Conservation (phyloP, 2,113 vertebrate genomes). For the Chrysemys picta region DNA sequence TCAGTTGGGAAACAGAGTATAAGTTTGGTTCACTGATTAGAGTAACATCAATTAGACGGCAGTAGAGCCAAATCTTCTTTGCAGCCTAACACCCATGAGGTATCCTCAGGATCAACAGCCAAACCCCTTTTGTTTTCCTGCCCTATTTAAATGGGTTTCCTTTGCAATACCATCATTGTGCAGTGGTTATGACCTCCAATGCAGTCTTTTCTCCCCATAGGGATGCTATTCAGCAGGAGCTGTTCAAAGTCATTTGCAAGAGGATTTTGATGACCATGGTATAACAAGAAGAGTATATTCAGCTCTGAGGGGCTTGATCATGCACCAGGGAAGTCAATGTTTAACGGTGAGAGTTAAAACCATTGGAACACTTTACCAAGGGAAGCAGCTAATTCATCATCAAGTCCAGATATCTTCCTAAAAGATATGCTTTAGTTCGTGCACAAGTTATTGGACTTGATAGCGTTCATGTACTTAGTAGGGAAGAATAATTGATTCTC, state of each 20-base stretch:
- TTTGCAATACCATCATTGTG: neutral
- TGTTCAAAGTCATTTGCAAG: neutral
- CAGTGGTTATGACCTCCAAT: rapidly evolving
- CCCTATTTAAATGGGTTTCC: neutral
- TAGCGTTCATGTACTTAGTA: neutral
- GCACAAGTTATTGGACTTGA: neutral
- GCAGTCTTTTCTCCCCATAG: rapidly evolving
- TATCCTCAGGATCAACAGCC: neutral
- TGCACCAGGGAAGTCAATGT: neutral
- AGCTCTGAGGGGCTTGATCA: neutral
- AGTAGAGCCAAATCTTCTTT: neutral
- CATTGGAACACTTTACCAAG: neutral
- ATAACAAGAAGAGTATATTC: neutral
- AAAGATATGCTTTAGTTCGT: neutral
- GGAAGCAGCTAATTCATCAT: neutral
- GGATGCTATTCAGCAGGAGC: neutral
- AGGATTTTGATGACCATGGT: neutral
- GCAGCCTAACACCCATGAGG: neutral
- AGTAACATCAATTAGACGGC: neutral
- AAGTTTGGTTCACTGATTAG: neutral
- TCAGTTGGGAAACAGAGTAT: neutral
- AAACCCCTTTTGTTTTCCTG: neutral
- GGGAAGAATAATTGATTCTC: neutral
- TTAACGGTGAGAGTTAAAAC: neutral
- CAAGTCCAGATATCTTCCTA: neutral